phyloP scores from a whole-genome alignment of 2,888 invertebrate genomes.

The Drosophila algonquin region DNA sequence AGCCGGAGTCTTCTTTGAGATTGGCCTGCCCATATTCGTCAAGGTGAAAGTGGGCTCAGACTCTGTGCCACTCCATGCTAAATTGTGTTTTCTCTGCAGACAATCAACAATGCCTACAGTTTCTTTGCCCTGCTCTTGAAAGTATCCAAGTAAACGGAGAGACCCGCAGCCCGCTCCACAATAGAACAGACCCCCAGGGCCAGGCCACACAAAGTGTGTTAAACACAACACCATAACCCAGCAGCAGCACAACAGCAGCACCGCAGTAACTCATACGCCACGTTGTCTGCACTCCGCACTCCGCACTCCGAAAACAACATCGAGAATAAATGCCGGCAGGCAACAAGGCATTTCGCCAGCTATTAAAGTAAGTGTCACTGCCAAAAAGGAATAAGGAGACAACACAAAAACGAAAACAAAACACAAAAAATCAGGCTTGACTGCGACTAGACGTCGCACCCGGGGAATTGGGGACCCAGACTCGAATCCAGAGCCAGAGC shows the following conservation, averaged over 20 bases:
- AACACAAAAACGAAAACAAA: conserved; percentile 4
- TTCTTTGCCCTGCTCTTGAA: conserved; percentile 79
- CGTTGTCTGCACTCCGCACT: conserved; percentile 3
- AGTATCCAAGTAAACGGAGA: conserved; percentile 58
- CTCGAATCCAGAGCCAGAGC: neutral
- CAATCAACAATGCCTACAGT: conserved; percentile 78
- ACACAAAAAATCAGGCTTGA: conserved; percentile 38
- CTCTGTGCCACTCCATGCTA: neutral
- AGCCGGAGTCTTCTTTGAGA: conserved; percentile 75
- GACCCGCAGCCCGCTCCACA: conserved; percentile 16
- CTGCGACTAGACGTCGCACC: conserved; percentile 54
- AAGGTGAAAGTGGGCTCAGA: conserved; percentile 59
- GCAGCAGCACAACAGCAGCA: neutral
- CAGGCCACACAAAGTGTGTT: conserved; percentile 15
- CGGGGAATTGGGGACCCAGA: conserved; percentile 16
- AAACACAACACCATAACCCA: conserved; percentile 29
- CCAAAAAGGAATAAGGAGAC: conserved; percentile 54
- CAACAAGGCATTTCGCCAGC: conserved; percentile 50
- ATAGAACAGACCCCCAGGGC: conserved; percentile 27
- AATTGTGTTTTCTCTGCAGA: conserved; percentile 44
- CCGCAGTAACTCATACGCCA: conserved; percentile 35
- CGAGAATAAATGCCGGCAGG: conserved; percentile 41
- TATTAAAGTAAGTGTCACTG: conserved; percentile 64
- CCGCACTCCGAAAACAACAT: conserved; percentile 10
- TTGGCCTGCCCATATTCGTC: conserved; percentile 78